Evolutionary conservation across 2,113 vertebrate genomes (phyloP).

Genomic region (Elephantulus edwardii): DNA sequence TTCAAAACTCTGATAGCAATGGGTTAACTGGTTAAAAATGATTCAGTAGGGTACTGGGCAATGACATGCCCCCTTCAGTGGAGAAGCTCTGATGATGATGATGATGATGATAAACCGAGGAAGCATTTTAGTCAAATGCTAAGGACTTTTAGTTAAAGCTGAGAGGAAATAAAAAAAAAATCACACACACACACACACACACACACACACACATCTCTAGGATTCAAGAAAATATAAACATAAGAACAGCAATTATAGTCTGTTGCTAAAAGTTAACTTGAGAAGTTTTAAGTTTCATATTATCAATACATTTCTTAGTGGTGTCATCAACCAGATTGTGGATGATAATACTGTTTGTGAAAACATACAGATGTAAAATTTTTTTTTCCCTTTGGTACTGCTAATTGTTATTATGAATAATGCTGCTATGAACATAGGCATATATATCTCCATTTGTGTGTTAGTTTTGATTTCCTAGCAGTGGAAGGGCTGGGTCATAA

Average conservation of each 20-base stretch:
- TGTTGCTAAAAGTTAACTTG: neutral
- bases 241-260: constrained; percentile 3
- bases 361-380: neutral
- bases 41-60: neutral
- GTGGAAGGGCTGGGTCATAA: too few species aligned
- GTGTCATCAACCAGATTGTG: neutral
- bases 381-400: neutral
- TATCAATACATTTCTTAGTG: neutral
- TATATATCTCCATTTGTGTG: too few species aligned
- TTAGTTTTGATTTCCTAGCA: too few species aligned
- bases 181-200: neutral
- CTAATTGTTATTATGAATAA: too few species aligned
- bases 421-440: too few species aligned
- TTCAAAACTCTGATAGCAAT: too few species aligned
- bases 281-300: neutral
- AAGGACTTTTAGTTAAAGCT: neutral
- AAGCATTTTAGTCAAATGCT: neutral
- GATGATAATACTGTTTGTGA: neutral
- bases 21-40: neutral
- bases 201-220: too few species aligned
- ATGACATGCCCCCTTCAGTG: neutral
- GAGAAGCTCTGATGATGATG: neutral
- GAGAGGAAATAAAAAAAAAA: neutral
- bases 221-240: constrained; percentile 6
- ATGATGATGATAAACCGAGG: neutral